Conservation (phyloP, 2,113 vertebrate species). For the Zosterops lateralis region DNA sequence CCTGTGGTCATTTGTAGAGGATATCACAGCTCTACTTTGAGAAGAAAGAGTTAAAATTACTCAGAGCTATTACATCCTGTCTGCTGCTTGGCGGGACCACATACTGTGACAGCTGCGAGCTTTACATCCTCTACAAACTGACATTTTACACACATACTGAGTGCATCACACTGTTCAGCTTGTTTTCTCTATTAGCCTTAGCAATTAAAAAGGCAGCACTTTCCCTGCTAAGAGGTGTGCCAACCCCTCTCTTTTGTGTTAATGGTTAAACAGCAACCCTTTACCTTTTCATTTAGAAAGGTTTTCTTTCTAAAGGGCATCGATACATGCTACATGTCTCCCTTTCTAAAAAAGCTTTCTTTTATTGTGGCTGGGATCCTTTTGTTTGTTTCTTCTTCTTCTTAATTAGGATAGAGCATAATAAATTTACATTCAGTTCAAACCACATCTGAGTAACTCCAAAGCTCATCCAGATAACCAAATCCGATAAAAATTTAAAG, state of each 20-base stretch:
- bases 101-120: constrained; percentile 33
- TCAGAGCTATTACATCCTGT: constrained; percentile 42
- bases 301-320: not conserved
- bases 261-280: constrained; percentile 10
- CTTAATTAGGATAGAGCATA: not conserved
- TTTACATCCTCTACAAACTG: constrained; percentile 47
- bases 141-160: constrained; percentile 47
- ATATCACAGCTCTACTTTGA: not conserved
- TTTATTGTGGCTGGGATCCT: not conserved
- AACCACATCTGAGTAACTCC: not conserved
- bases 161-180: constrained; percentile 33
- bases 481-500: not conserved
- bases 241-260: not conserved
- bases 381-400: not conserved
- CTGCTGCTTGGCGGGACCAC: constrained; percentile 46
- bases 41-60: constrained; percentile 62
- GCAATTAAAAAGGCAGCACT: constrained; percentile 59
- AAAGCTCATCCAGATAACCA: not conserved
- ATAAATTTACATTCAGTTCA: not conserved
- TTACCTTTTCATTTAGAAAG: constrained; percentile 2
- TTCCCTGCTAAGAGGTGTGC: constrained; percentile 3
- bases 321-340: not conserved
- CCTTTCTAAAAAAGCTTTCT: not conserved
- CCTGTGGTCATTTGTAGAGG: constrained; percentile 30
- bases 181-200: constrained; percentile 22